Conservation (phyloP, 1,140 invertebrate genomes). For the Nixonia krombeini region DNA sequence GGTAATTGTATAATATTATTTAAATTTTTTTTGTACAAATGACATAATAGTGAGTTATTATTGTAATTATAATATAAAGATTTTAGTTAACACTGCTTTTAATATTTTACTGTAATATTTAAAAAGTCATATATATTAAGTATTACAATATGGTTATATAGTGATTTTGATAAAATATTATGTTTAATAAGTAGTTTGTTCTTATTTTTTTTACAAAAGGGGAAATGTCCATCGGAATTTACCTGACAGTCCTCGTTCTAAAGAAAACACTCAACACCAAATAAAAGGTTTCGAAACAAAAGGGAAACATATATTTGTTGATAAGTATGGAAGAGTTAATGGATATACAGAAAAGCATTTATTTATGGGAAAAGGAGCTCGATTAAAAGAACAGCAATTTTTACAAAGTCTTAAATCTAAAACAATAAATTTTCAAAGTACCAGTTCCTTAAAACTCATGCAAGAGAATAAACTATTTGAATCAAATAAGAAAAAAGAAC, state of each 20-base stretch:
- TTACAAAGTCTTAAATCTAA: conserved; percentile 5
- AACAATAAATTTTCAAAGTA: not conserved
- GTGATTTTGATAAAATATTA: no score
- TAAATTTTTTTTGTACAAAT: no score
- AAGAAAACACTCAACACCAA: not conserved
- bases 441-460: not conserved
- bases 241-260: conserved; percentile 3
- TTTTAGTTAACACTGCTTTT: no score
- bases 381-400: conserved; percentile 42
- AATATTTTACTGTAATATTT: no score
- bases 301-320: conserved; percentile 26
- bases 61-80: no score
- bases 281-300: no score
- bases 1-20: not conserved
- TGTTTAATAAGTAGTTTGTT: not conserved
- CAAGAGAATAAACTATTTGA: no score
- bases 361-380: conserved; percentile 30
- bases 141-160: no score
- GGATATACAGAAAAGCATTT: conserved; percentile 22
- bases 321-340: conserved; percentile 32
- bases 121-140: no score
- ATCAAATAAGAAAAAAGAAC: no score
- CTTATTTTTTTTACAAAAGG: conserved; percentile 12
- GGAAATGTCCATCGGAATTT: conserved; percentile 1
- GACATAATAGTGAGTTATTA: no score